Percentiles rank a stretch among this genome's conserved stretches.
Conservation (phyloP, 2,113 vertebrate species). For the Pantherophis guttatus region DNA sequence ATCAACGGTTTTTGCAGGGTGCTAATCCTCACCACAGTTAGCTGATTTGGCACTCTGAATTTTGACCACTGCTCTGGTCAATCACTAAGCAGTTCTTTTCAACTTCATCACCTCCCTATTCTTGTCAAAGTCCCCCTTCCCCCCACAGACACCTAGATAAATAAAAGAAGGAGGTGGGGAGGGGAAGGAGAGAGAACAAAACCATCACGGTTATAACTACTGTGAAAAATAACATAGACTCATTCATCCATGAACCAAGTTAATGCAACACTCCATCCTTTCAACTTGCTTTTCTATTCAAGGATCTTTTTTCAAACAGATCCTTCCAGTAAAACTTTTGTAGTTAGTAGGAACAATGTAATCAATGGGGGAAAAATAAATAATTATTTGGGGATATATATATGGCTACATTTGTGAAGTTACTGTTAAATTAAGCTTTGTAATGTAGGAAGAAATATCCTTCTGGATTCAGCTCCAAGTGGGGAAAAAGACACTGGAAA, state of each 20-base stretch:
- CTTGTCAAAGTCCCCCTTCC: conserved; percentile 52
- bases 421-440: background rate
- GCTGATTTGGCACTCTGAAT: conserved; percentile 63
- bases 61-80: conserved; percentile 69
- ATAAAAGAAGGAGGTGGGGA: conserved; percentile 40
- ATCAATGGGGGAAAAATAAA: background rate
- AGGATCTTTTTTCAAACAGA: background rate
- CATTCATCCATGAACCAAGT: conserved; percentile 27
- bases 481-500: too few relatives aligned
- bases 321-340: background rate
- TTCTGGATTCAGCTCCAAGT: too few relatives aligned
- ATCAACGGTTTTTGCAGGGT: conserved; percentile 56
- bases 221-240: conserved; percentile 37
- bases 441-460: too few relatives aligned
- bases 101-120: conserved; percentile 69
- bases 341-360: background rate
- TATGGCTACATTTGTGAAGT: background rate
- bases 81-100: conserved; percentile 65
- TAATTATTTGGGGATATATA: background rate
- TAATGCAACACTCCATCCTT: fast-evolving
- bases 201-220: conserved; percentile 28
- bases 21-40: conserved; percentile 59
- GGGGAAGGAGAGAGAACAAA: conserved; percentile 25
- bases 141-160: conserved; percentile 48
- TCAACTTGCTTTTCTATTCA: background rate